Evolutionary conservation across 2,888 invertebrate genomes (phyloP).

Genomic region (Leucoma salicis): DNA sequence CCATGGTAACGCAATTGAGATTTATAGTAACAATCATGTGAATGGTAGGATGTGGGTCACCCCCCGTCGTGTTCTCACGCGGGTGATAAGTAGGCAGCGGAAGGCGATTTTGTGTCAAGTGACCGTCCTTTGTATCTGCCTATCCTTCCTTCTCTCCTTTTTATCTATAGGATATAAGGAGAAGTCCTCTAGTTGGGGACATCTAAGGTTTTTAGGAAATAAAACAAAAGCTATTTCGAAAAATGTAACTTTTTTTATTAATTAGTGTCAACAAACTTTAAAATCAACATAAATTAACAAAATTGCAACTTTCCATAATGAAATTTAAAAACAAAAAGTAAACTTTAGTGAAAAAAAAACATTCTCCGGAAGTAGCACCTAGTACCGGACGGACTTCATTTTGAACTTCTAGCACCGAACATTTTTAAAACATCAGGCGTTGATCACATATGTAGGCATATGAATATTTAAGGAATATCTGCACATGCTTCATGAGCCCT

Average conservation of each 20-base stretch:
- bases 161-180: too few species aligned
- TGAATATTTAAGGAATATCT: background rate
- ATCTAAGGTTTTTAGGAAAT: background rate
- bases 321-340: background rate
- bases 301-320: background rate
- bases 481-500: background rate
- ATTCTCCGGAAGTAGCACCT: background rate
- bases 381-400: background rate
- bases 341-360: background rate
- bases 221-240: background rate
- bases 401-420: background rate
- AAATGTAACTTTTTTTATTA: background rate
- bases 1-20: too few species aligned
- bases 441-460: background rate
- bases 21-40: too few species aligned
- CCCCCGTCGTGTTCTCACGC: too few species aligned
- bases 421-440: background rate
- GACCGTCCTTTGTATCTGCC: too few species aligned
- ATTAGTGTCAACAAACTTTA: too few species aligned
- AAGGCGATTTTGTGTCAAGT: too few species aligned
- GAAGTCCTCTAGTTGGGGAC: conserved; percentile 1
- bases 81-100: too few species aligned
- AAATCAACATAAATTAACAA: background rate
- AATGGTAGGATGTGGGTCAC: too few species aligned
- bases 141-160: too few species aligned